Evolutionary conservation across 2,797 vertebrate species (phyloP), one percentile per base, ranked within the genome.

Genomic region (Poecilia wingei): DNA sequence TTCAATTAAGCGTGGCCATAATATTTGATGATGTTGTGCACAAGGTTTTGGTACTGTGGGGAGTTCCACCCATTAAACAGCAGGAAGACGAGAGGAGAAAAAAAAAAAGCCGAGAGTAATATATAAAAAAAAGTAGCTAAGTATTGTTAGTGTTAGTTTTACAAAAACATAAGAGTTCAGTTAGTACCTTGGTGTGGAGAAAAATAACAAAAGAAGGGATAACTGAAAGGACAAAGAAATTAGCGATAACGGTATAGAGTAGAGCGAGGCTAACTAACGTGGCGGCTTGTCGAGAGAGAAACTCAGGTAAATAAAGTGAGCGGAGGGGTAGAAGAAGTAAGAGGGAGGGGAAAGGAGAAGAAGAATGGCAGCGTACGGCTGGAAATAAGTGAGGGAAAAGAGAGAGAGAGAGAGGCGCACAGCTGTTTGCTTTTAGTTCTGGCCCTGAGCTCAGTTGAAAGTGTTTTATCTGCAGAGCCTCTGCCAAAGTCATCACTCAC

Each of bases 401-500:
- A 64, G 22, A 57, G 81, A 74, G 75, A 78, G 79, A 39, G 85
- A 70, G 82, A 70, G 82, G 77, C 64, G 82, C 88, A 87, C 95
- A 95, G 95, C 94, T 95, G 95, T 93, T 95, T 93, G 93, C 89
- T 91, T 95, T 96, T 95, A 96, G 94, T 94, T 96, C 93, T 93
- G 93, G 91, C 87, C 87, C 77, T 45, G 86, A 49, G 20, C 88
- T 84, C 82, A 71, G 78, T 95, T 89, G 81, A 94, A 91, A 91
- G 90, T 82, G 89, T 92, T 95, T 88, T 94, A 94, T 91, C 93
- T 93, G 87, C 80, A 83, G 86, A 79, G 72, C 85, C 89, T 90
- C 91, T 94, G 93, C 92, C 93, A 94, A 91, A 94, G 90, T 91
- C 93, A 93, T 94, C 93, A 93, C 85, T 93, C 91, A 95, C 81